Evolutionary conservation across 2,113 vertebrate species (phyloP).

Genomic region (mouse (Mus musculus)): GRCm39 chr16:39720001-39720500

Average conservation of each 20-base stretch:
- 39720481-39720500: too few relatives aligned
- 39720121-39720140: not conserved
- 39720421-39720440: too few relatives aligned
- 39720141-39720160: not conserved
- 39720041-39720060: not conserved
- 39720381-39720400: too few relatives aligned
- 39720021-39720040: not conserved
- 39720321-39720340: too few relatives aligned
- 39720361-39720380: too few relatives aligned
- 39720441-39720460: too few relatives aligned
- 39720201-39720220: not conserved
- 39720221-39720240: conserved; percentile 38
- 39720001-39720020: conserved; percentile 6
- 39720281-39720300: conserved; percentile 33
- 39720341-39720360: too few relatives aligned
- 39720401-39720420: too few relatives aligned
- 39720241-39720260: conserved; percentile 44
- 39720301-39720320: not conserved
- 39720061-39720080: not conserved
- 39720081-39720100: not conserved
- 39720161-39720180: conserved; percentile 34
- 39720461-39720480: too few relatives aligned
- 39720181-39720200: not conserved
- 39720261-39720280: conserved; percentile 14
- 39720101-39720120: not conserved